These are phyloP conservation scores for Dastarcus helophoroides DNA, from an alignment of 2,888 invertebrate genomes.

Conservation along the genomic window DNA sequence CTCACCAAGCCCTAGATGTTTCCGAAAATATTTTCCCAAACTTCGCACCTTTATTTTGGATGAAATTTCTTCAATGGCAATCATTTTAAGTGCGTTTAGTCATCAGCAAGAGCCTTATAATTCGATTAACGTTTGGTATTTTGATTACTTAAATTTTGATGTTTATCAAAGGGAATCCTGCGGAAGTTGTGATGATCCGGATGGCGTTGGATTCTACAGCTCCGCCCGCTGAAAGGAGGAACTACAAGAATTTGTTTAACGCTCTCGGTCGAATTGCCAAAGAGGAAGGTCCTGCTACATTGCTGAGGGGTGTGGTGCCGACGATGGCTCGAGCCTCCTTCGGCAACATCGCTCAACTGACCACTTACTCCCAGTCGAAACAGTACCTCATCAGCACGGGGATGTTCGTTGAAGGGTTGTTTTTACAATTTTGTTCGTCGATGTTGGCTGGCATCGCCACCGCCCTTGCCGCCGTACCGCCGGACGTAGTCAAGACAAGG, in stretches of 20 bases:
- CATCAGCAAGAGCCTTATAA: no score
- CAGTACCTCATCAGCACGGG: not conserved
- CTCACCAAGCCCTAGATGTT: no score
- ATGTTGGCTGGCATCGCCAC: not conserved
- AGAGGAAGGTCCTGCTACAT: constrained; percentile 56
- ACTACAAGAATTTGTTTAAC: constrained; percentile 87
- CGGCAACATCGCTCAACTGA: not conserved
- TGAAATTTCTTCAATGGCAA: no score
- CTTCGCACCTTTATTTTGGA: no score
- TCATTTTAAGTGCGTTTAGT: no score
- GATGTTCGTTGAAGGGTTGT: not conserved
- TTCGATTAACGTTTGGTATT: no score
- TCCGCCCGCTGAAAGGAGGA: constrained; percentile 76
- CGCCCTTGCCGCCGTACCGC: not conserved
- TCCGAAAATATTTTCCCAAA: no score
- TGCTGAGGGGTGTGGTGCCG: not conserved
- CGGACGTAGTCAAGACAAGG: constrained; percentile 3
- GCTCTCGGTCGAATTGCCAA: constrained; percentile 67
- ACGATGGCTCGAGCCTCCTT: not conserved
- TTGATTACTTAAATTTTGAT: no score
- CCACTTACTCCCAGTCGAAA: constrained; percentile 1
- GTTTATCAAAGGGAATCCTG: no score
- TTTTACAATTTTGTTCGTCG: not conserved
- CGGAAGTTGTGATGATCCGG: constrained; percentile 89
- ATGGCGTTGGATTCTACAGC: constrained; percentile 97